phyloP scores from a whole-genome alignment of 1,140 invertebrate species.

The Formica exsecta region DNA sequence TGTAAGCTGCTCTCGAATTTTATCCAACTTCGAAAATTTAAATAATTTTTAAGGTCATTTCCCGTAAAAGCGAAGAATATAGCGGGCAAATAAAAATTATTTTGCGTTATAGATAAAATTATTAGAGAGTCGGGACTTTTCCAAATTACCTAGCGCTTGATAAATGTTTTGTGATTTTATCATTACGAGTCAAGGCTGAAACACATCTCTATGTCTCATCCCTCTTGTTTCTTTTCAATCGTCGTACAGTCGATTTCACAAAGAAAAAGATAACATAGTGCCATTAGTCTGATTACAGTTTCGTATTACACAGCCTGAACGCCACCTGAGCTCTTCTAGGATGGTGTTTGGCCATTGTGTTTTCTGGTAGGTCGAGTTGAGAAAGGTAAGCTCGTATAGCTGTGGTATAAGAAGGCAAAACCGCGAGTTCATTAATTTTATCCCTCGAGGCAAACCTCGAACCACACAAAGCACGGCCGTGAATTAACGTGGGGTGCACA shows the following conservation, averaged over 20 bases:
- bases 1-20: background rate
- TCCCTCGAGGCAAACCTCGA: conserved; percentile 49
- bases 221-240: conserved; percentile 22
- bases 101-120: background rate
- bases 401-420: conserved; percentile 50
- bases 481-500: conserved; percentile 26
- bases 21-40: background rate
- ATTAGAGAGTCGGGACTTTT: background rate
- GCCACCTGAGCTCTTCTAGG: conserved; percentile 73
- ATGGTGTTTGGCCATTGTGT: conserved; percentile 56
- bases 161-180: background rate
- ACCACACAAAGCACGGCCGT: conserved; percentile 24
- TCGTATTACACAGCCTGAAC: conserved; percentile 51
- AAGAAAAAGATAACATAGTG: conserved; percentile 75
- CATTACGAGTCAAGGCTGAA: background rate
- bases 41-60: background rate
- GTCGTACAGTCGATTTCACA: conserved; percentile 25
- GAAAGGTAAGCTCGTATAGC: conserved; percentile 41
- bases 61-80: background rate
- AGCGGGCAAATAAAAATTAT: background rate
- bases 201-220: background rate
- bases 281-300: conserved; percentile 80
- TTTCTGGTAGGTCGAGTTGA: background rate
- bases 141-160: background rate
- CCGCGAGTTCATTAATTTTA: conserved; percentile 57